Percentiles rank a stretch among this genome's conserved stretches.
Evolutionary conservation across 2,797 vertebrate genomes (phyloP).

Genomic region (Sarcophilus harrisii): DNA sequence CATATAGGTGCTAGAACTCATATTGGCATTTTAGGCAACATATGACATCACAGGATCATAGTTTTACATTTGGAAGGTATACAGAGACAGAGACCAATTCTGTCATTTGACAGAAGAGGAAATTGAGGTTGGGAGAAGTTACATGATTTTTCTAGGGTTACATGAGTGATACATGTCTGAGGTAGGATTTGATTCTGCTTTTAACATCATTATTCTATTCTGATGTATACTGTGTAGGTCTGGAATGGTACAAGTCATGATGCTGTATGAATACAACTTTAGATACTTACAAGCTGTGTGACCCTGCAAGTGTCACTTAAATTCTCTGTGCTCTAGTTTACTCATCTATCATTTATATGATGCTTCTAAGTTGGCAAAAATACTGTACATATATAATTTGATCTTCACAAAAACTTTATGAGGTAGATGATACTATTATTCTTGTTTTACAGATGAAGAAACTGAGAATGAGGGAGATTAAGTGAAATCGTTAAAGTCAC

Average conservation of each 20-base stretch:
- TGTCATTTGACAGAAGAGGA: not conserved
- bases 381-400: not conserved
- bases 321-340: not conserved
- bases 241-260: not conserved
- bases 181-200: not conserved
- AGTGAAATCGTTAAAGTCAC: conserved; percentile 20
- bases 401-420: not conserved
- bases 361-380: not conserved
- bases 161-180: not conserved
- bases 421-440: not conserved
- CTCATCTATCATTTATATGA: not conserved
- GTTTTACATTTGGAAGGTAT: not conserved
- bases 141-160: not conserved
- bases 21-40: not conserved
- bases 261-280: not conserved
- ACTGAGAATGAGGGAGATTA: conserved; percentile 1
- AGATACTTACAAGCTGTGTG: not conserved
- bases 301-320: not conserved
- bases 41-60: not conserved
- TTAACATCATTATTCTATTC: not conserved
- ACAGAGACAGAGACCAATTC: not conserved
- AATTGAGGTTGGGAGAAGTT: not conserved
- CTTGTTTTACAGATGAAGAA: not conserved
- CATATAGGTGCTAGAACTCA: not conserved
- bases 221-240: not conserved